phyloP scores from a whole-genome alignment of 2,888 invertebrate species.

The Agrotis clavis region DNA sequence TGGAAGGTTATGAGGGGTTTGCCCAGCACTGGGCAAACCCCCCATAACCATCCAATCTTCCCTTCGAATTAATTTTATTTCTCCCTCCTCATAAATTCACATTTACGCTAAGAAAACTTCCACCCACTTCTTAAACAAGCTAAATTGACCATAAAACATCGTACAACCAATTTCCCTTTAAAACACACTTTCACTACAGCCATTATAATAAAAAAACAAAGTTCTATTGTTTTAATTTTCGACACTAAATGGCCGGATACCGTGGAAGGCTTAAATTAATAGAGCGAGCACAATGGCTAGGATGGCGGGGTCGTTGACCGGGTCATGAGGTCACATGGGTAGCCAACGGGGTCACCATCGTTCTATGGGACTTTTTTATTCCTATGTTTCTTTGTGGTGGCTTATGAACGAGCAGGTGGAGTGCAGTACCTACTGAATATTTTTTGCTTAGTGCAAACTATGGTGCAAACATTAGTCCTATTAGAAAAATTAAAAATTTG shows the following conservation, averaged over 20 bases:
- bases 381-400: conserved; percentile 43
- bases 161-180: background rate
- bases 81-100: too few species aligned
- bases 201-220: conserved; percentile 52
- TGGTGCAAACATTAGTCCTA: background rate
- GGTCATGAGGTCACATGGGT: conserved; percentile 84
- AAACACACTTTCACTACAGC: conserved; percentile 41
- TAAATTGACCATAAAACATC: conserved; percentile 11
- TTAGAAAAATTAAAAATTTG: too few species aligned
- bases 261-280: conserved; percentile 77
- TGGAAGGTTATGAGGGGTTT: too few species aligned
- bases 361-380: conserved; percentile 50
- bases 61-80: too few species aligned
- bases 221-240: conserved; percentile 77
- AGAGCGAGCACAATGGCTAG: conserved; percentile 74
- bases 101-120: background rate
- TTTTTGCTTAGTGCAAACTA: background rate
- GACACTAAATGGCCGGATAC: conserved; percentile 74
- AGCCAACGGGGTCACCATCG: conserved; percentile 55
- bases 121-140: background rate
- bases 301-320: conserved; percentile 78
- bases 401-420: conserved; percentile 48
- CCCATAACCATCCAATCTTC: too few species aligned
- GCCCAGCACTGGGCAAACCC: too few species aligned
- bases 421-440: conserved; percentile 8